A percentile compares a stretch with the other conserved stretches of the same genome.
Evolutionary conservation across 2,113 vertebrate genomes (phyloP).

Genomic region (Chionis minor): DNA sequence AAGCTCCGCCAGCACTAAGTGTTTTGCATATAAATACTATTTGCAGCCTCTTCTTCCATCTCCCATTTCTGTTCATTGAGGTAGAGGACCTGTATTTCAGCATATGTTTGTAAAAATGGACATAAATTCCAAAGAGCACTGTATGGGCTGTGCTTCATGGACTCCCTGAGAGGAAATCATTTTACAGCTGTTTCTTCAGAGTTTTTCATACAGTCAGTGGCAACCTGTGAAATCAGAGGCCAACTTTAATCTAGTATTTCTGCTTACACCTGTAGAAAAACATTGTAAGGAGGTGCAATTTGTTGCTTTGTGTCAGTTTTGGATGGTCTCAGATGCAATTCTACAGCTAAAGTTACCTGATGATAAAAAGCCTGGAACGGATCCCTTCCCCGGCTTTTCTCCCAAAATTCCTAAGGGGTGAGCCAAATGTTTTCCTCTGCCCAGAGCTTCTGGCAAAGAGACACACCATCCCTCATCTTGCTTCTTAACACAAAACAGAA

Average conservation of each 20-base stretch:
- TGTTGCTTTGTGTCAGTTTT: neutral
- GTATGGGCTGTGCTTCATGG: accelerated
- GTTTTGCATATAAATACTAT: neutral
- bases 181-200: neutral
- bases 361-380: neutral
- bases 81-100: neutral
- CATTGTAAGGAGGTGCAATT: neutral
- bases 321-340: neutral
- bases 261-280: neutral
- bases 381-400: neutral
- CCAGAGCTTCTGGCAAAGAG: neutral
- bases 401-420: neutral
- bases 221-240: neutral
- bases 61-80: neutral
- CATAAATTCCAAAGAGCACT: neutral
- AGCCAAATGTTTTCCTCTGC: neutral
- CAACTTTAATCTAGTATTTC: neutral
- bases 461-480: neutral
- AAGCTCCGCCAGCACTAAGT: neutral
- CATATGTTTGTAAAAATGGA: neutral
- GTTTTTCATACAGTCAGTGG: neutral
- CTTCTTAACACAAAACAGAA: neutral
- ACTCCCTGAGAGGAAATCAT: neutral
- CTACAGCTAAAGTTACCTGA: neutral
- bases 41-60: neutral